Base-by-base conservation (phyloP, 2,888 invertebrate genomes). In the Lasioglossum oenotherae region DNA sequence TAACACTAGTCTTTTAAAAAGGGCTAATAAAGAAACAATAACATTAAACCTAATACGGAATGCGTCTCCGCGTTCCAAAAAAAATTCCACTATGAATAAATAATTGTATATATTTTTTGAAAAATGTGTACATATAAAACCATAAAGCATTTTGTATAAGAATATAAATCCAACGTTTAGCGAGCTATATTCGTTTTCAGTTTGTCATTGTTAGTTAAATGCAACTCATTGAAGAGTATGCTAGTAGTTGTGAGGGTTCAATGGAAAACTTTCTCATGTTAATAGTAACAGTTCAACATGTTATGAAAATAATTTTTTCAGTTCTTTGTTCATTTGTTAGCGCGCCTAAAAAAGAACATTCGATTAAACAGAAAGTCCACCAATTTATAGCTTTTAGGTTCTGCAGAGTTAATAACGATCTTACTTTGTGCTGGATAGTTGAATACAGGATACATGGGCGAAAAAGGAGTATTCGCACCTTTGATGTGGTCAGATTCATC, bases 361-460 rank as follows among this genome's bases (percentile, higher is more conserved):
- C 4, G 4, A 19, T 41, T 31, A 14, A 27, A 82, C 19, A 77
- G n/a, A 44, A 23, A 27, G 27, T 27, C n/a, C 38, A 57, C 10
- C 38, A 60, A 38, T 8, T 23, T 49, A 38, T 38, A 19, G 23
- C 8, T 49, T 5, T 0, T 35, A 23, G 23, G 16, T 41, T 1
- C 1, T 46, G 10, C 31, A 14, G 0, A 38, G 27, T 69, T 5
- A 41, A 38, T 49, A 10, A 49, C 8, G 12, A 53, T 64, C 77
- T 85, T 87, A 91, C 90, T 38, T 27, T 79, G 73, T 10, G 57
- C 0, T 77, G 81, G 76, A 38, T 86, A 84, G 35, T 84, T 80
- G 60, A 82, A 91, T 10, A 91, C 89, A 12, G 89, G 87, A 46
- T 91, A 91, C 53, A 57, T 89, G 5, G 91, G 89, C 10, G 81